Conservation (phyloP, 2,113 vertebrate species). For the Psilopogon haemacephalus region DNA sequence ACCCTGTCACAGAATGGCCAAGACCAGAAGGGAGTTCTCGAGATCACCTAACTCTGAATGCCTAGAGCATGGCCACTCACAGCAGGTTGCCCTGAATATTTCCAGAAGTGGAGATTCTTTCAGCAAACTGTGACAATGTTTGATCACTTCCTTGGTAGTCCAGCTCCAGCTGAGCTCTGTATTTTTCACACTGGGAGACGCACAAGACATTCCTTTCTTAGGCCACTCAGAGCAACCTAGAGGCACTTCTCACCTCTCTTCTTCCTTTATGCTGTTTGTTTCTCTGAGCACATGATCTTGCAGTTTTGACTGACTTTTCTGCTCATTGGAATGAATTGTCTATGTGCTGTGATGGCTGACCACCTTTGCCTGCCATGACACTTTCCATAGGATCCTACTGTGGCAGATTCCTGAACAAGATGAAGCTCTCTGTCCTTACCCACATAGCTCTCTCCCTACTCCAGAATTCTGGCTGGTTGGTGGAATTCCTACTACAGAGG, state of each 20-base stretch:
- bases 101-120: background rate
- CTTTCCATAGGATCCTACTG: background rate
- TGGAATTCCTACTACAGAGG: background rate
- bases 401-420: background rate
- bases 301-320: background rate
- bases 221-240: background rate
- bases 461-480: background rate
- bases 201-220: background rate
- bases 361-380: background rate
- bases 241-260: background rate
- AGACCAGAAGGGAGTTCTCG: background rate
- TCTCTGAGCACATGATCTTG: rapidly evolving
- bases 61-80: background rate
- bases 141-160: background rate
- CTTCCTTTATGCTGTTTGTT: background rate
- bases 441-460: background rate
- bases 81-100: background rate
- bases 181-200: background rate
- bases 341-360: rapidly evolving
- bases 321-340: background rate
- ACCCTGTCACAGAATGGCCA: background rate
- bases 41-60: background rate
- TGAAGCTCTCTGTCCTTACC: background rate
- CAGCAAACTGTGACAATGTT: background rate
- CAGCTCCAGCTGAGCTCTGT: background rate